These are phyloP conservation scores for Aurelia aurita complex sp. Pacific DNA, from an alignment of 30 jellyfish, hydroid and myxozoan species.

Conservation along the genomic window DNA sequence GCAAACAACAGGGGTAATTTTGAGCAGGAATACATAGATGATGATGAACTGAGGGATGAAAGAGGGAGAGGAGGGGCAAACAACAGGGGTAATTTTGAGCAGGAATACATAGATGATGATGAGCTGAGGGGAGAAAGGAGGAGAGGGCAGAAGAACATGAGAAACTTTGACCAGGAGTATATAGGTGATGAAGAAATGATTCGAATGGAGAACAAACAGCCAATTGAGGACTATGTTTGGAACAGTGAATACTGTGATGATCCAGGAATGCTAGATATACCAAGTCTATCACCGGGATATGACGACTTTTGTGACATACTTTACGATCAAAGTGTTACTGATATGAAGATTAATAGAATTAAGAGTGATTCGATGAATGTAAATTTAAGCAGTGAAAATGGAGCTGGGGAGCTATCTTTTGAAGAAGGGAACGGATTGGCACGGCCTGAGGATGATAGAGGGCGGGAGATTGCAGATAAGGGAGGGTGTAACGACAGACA, in stretches of 20 bases:
- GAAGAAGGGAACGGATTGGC: neutral
- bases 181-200: neutral
- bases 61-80: neutral
- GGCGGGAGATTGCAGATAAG: neutral
- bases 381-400: constrained; percentile 6
- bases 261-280: constrained; percentile 68
- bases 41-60: neutral
- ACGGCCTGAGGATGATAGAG: neutral
- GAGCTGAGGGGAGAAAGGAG: neutral
- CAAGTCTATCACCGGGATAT: constrained; percentile 61
- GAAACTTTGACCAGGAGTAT: too few relatives aligned
- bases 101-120: neutral
- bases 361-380: constrained; percentile 12
- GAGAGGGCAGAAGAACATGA: neutral
- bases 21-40: too few relatives aligned
- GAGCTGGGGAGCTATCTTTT: neutral
- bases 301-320: constrained; percentile 64
- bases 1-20: neutral
- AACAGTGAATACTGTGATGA: constrained; percentile 54
- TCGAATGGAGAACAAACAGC: neutral
- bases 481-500: neutral
- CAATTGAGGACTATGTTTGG: constrained; percentile 23
- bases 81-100: neutral
- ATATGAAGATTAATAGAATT: neutral
- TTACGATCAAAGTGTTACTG: constrained; percentile 19